Base-by-base conservation (phyloP, 2,797 vertebrate genomes). In the Lagodon rhomboides region DNA sequence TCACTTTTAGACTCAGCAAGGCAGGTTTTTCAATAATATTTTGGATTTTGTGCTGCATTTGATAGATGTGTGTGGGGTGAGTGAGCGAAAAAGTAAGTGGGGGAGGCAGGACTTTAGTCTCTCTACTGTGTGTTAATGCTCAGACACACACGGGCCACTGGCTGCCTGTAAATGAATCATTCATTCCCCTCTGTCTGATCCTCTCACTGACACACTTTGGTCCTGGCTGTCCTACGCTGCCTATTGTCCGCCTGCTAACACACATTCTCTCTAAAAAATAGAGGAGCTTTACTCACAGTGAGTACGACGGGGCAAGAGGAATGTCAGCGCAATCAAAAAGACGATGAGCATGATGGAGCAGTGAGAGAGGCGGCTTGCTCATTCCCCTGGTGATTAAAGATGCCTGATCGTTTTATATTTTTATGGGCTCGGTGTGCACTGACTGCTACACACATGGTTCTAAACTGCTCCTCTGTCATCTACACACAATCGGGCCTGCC, bases 121-220 rank as follows among this genome's bases (percentile, higher is more conserved):
- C 72, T 62, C 60, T 1, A 7, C 61, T 79, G 55, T 47, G 80
- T 75, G 81, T 78, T 80, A 87, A 86, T 82, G 79, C 47, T 84
- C 77, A 84, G 76, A 85, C 83, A 77, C 83, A 79, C 85, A 83
- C 54, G 74, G 79, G 68, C 79, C 87, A 89, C 66, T 69, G 79
- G 73, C 75, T 85, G 83, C 75, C 79, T 86, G 82, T 81, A 86
- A 92, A 94, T 94, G 85, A 94, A 92, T 92, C 84, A 94, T 91
- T 79, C 86, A 88, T 87, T 84, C 81, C 80, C 59, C 30, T 77
- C 69, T 84, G 78, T 88, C 86, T 87, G 84, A 78, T 84, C 64
- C 75, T 85, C 84, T 84, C 76, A 47, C 69, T 87, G 89, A 90
- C 89, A 87, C 79, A 91, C 88, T 90, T 88, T 80, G 59, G 75